Percentiles rank a stretch among this genome's conserved stretches.
Evolutionary conservation across 2,797 vertebrate species (phyloP).

Genomic region (Poecilia gillii): DNA sequence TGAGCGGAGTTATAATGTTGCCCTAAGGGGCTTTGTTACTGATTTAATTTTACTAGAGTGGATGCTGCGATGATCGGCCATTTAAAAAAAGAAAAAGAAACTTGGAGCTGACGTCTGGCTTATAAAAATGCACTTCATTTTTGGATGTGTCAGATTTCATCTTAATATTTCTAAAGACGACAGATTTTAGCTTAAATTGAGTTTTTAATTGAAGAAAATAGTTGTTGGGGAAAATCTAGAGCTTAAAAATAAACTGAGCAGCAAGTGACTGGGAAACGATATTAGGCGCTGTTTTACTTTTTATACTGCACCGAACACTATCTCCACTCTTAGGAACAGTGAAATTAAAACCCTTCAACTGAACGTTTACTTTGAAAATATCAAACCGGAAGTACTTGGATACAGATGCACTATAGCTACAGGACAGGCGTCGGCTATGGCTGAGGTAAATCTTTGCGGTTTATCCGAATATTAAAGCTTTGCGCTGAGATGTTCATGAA

Average conservation of each 20-base stretch:
- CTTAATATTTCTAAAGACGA: neutral
- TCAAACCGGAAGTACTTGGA: constrained; percentile 26
- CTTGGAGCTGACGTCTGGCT: neutral
- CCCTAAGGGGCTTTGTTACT: neutral
- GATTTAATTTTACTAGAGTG: neutral
- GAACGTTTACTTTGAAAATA: constrained; percentile 39
- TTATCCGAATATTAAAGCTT: neutral
- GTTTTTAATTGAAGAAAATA: neutral
- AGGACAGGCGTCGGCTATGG: constrained; percentile 57
- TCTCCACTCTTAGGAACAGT: neutral
- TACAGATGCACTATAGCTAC: neutral
- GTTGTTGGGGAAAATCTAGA: neutral
- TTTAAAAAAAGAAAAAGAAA: neutral
- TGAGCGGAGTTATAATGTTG: neutral
- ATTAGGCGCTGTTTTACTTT: neutral
- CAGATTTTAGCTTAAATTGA: neutral
- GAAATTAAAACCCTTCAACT: neutral
- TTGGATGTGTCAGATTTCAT: constrained; percentile 10
- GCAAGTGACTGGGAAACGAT: neutral
- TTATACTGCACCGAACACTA: neutral
- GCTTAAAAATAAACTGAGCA: neutral
- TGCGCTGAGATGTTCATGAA: rapidly evolving
- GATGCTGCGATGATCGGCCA: neutral
- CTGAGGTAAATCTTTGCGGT: constrained; percentile 60
- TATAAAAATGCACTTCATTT: neutral